A percentile compares a stretch with the other conserved stretches of the same genome.
Evolutionary conservation across 64 coral and sea anemone genomes (phyloP).

Genomic region (Actinia tenebrosa): DNA sequence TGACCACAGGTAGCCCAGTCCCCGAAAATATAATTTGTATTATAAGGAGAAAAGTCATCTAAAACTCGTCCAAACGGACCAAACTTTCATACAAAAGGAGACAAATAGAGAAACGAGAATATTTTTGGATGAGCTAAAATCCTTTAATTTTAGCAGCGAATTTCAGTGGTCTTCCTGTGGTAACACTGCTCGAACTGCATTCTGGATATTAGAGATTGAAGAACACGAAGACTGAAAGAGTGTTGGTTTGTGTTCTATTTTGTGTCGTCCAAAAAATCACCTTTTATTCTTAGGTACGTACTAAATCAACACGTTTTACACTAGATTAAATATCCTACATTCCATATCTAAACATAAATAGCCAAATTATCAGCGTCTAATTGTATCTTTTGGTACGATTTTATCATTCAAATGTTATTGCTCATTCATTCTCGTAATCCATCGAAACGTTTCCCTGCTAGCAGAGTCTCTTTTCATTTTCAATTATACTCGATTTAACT

Average conservation of each 20-base stretch:
- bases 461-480: too few relatives aligned
- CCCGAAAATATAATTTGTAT: too few relatives aligned
- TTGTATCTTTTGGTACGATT: neutral
- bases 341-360: neutral
- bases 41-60: too few relatives aligned
- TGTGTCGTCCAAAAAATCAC: neutral
- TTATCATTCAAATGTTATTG: neutral
- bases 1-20: neutral
- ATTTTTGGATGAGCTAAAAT: neutral
- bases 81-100: neutral
- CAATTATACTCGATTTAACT: neutral
- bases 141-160: too few relatives aligned
- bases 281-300: neutral
- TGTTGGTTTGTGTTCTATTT: constrained; percentile 6
- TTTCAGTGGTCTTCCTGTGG: neutral
- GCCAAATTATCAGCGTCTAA: neutral
- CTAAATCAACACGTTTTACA: neutral
- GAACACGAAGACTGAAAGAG: neutral
- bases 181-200: neutral
- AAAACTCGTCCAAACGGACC: too few relatives aligned
- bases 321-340: neutral
- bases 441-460: too few relatives aligned
- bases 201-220: neutral
- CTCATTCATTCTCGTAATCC: neutral
- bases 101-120: neutral